A percentile compares a stretch with the other conserved stretches of the same genome.
These are phyloP conservation scores for Eupithecia dodoneata DNA, from an alignment of 2,888 invertebrate species.

Conservation along the genomic window DNA sequence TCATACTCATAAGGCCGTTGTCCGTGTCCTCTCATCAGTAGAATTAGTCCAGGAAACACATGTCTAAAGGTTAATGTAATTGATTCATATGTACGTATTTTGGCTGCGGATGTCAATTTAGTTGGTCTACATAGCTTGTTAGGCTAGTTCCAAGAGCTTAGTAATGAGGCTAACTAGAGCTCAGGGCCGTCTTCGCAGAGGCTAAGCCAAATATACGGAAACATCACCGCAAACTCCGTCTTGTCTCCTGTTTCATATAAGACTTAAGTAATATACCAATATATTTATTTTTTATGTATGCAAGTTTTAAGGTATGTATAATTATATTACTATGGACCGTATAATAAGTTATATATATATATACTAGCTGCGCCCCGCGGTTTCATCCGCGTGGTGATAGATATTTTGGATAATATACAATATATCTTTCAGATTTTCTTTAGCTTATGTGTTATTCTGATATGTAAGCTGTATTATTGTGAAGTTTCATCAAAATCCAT, in stretches of 20 bases:
- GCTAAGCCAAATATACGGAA: slow-evolving; percentile 33
- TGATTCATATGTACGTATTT: slow-evolving; percentile 41
- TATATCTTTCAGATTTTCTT: too few relatives aligned
- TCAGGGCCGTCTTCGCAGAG: slow-evolving; percentile 42
- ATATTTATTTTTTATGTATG: too few relatives aligned
- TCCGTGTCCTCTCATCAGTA: slow-evolving; percentile 11
- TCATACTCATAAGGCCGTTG: too few relatives aligned
- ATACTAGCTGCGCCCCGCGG: too few relatives aligned
- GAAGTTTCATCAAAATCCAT: too few relatives aligned
- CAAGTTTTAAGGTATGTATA: too few relatives aligned
- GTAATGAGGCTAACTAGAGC: slow-evolving; percentile 44
- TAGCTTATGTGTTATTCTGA: too few relatives aligned
- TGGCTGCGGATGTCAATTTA: slow-evolving; percentile 47
- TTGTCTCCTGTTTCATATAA: background rate
- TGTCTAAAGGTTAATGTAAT: slow-evolving; percentile 45
- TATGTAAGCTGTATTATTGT: too few relatives aligned
- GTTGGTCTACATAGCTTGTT: slow-evolving; percentile 43
- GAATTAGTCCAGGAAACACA: slow-evolving; percentile 29
- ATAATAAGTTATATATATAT: too few relatives aligned
- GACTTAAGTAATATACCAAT: background rate
- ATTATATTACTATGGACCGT: too few relatives aligned
- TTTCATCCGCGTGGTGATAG: too few relatives aligned
- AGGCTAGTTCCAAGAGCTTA: slow-evolving; percentile 42
- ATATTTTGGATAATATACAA: too few relatives aligned
- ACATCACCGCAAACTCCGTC: slow-evolving; percentile 10